phyloP scores from a whole-genome alignment of 2,888 invertebrate genomes.

The Tolmerus cingulatus region DNA sequence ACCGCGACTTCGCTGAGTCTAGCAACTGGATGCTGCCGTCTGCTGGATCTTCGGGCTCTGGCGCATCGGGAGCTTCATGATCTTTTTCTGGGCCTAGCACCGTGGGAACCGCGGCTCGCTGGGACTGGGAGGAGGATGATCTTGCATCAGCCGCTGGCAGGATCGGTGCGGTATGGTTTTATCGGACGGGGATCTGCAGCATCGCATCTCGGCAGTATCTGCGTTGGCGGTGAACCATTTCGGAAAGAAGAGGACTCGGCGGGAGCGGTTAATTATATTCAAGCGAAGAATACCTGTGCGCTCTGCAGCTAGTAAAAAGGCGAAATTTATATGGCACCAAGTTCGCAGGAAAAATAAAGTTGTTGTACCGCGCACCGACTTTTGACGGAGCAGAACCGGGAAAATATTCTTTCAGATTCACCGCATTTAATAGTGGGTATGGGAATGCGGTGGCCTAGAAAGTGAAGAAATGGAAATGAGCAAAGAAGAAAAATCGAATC shows the following conservation, averaged over 20 bases:
- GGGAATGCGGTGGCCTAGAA: slow-evolving; percentile 31
- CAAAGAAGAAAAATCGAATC: slow-evolving; percentile 16
- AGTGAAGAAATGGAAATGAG: slow-evolving; percentile 26
- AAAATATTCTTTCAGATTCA: neutral
- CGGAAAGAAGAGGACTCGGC: neutral
- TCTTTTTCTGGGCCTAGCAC: slow-evolving; percentile 19
- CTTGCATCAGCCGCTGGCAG: neutral
- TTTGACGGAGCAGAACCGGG: neutral
- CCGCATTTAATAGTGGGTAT: neutral
- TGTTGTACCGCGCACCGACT: neutral
- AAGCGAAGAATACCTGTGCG: neutral
- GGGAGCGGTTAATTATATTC: neutral
- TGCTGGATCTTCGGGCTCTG: neutral
- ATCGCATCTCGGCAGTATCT: neutral
- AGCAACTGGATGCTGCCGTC: neutral
- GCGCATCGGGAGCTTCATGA: neutral
- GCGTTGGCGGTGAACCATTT: slow-evolving; percentile 33
- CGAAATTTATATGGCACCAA: slow-evolving; percentile 10
- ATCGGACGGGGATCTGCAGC: neutral
- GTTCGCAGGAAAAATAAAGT: neutral
- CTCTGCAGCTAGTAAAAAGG: neutral
- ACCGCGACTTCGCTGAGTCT: neutral
- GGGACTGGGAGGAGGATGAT: slow-evolving; percentile 16
- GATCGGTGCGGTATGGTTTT: slow-evolving; percentile 13
- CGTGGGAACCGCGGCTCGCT: slow-evolving; percentile 21